These are phyloP conservation scores for Cistogaster globosa DNA, from an alignment of 2,888 invertebrate species.

Conservation along the genomic window DNA sequence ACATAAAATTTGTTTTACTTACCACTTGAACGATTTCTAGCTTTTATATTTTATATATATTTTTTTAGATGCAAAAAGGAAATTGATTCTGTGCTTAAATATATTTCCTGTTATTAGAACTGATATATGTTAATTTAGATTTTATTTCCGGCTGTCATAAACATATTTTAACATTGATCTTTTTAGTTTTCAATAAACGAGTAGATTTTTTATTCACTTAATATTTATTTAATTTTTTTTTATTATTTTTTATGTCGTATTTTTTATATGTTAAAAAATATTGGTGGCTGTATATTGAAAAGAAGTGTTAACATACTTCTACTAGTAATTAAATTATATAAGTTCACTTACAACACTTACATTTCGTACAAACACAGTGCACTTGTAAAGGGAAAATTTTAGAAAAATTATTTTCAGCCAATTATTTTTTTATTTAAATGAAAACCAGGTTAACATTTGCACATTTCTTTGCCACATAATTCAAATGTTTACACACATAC, in stretches of 20 bases:
- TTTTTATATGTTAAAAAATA: slow-evolving; percentile 2
- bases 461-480: slow-evolving; percentile 47
- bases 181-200: neutral
- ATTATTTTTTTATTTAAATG: slow-evolving; percentile 39
- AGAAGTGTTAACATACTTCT: slow-evolving; percentile 17
- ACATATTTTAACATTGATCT: neutral
- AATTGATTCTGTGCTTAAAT: neutral
- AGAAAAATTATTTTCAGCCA: slow-evolving; percentile 22
- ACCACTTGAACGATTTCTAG: neutral
- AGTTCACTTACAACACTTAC: neutral
- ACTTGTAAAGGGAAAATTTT: slow-evolving; percentile 20
- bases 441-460: slow-evolving; percentile 69
- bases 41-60: neutral
- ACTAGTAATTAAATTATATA: slow-evolving; percentile 17
- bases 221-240: slow-evolving; percentile 2
- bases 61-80: neutral
- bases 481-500: slow-evolving; percentile 18
- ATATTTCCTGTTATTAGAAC: neutral
- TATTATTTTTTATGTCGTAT: slow-evolving; percentile 10
- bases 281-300: neutral
- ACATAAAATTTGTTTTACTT: neutral
- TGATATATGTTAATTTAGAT: neutral
- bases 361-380: neutral
- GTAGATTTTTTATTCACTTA: neutral
- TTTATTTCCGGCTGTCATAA: neutral